Evolutionary conservation across 2,113 vertebrate species (phyloP).

Genomic region (Tyrannus savana): DNA sequence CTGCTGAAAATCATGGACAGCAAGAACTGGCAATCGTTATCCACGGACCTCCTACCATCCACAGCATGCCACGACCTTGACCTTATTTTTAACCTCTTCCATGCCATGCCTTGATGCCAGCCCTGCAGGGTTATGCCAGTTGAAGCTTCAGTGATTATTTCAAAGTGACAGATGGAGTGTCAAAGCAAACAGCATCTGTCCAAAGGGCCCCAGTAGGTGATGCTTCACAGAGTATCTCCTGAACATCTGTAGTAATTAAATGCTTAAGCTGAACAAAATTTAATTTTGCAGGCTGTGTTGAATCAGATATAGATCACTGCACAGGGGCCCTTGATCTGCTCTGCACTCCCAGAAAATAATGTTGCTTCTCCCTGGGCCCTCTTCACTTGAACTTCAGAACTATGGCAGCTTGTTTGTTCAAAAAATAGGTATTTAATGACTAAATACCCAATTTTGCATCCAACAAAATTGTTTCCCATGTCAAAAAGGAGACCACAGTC

Average conservation of each 20-base stretch:
- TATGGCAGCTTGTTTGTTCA: background rate
- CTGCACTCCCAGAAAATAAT: background rate
- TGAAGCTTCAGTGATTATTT: slow-evolving; percentile 37
- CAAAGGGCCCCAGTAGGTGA: slow-evolving; percentile 48
- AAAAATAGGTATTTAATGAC: background rate
- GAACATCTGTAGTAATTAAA: slow-evolving; percentile 64
- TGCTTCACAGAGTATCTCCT: slow-evolving; percentile 26
- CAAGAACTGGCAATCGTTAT: background rate
- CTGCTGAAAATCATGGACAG: background rate
- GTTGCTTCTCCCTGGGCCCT: background rate
- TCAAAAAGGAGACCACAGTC: background rate
- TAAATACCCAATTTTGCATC: background rate
- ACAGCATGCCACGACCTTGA: background rate
- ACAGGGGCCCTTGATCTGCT: background rate
- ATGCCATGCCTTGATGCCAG: background rate
- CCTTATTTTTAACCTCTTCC: slow-evolving; percentile 55
- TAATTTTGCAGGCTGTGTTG: slow-evolving; percentile 28
- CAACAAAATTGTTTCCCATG: background rate
- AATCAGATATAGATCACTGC: slow-evolving; percentile 31
- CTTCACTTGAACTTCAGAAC: background rate
- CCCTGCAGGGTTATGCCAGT: slow-evolving; percentile 4
- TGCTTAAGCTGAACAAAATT: slow-evolving; percentile 37
- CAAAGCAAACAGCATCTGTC: slow-evolving; percentile 65
- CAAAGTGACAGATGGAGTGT: slow-evolving; percentile 52
- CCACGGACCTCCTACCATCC: background rate